phyloP scores from a whole-genome alignment of 2,113 vertebrate genomes.

The Brachirus orientalis region DNA sequence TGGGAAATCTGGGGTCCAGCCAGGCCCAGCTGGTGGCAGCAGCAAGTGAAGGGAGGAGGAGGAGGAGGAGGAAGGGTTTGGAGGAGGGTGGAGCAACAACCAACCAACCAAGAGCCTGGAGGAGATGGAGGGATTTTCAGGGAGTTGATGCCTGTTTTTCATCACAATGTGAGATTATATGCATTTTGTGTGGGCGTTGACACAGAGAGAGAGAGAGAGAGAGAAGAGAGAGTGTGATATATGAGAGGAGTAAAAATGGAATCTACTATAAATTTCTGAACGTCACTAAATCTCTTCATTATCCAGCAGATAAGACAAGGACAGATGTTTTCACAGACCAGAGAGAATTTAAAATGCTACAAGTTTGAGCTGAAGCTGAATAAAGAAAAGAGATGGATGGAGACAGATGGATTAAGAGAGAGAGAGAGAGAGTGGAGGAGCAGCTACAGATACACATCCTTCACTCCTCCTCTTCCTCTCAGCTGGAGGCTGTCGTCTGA shows the following conservation, averaged over 20 bases:
- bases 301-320: constrained; percentile 60
- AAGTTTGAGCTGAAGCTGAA: constrained; percentile 47
- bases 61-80: constrained; percentile 6
- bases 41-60: constrained; percentile 15
- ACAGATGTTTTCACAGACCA: constrained; percentile 57
- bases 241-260: constrained; percentile 23
- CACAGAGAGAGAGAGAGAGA: constrained; percentile 29
- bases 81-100: no score
- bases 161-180: constrained; percentile 6
- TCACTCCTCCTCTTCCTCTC: constrained; percentile 32
- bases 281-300: constrained; percentile 65
- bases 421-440: no score
- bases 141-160: no score
- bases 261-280: constrained; percentile 43
- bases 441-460: constrained; percentile 37
- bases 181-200: constrained; percentile 46
- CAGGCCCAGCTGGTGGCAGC: constrained; percentile 61
- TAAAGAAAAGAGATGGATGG: constrained; percentile 47
- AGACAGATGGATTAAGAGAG: constrained; percentile 29
- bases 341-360: constrained; percentile 54
- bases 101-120: no score
- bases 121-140: not conserved
- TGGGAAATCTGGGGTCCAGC: constrained; percentile 46
- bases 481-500: constrained; percentile 54
- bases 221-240: constrained; percentile 32